phyloP scores from a whole-genome alignment of 2,888 invertebrate species.

The Xanthia icteritia region DNA sequence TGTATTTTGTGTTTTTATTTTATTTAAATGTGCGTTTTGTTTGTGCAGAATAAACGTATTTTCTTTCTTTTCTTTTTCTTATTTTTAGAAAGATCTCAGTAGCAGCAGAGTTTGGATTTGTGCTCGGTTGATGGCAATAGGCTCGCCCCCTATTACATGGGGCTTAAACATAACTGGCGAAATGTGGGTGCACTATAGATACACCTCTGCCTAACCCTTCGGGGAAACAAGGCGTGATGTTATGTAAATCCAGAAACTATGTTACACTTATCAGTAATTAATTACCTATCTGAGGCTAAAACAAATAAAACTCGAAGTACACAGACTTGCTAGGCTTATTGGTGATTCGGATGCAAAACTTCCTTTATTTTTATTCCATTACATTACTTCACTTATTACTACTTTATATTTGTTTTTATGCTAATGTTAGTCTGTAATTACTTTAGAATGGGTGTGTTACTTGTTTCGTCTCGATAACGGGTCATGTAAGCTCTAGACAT shows the following conservation, averaged over 20 bases:
- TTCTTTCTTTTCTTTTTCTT: too few species aligned
- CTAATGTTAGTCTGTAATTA: neutral
- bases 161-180: too few species aligned
- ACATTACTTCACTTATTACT: constrained; percentile 6
- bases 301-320: neutral
- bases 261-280: neutral
- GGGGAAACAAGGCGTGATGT: too few species aligned
- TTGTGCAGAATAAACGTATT: too few species aligned
- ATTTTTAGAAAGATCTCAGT: too few species aligned
- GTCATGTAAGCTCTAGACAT: constrained; percentile 26
- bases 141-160: too few species aligned
- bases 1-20: too few species aligned
- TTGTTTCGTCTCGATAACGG: constrained; percentile 27
- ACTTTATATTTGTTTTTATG: constrained; percentile 27
- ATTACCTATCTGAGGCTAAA: neutral
- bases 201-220: too few species aligned
- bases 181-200: too few species aligned
- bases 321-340: neutral
- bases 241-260: neutral
- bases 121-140: too few species aligned
- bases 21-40: too few species aligned
- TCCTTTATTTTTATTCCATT: neutral
- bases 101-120: too few species aligned
- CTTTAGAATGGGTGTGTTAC: constrained; percentile 2
- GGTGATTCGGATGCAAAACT: neutral